Conservation (phyloP, 1,140 invertebrate species). For the Psix sp. region DNA sequence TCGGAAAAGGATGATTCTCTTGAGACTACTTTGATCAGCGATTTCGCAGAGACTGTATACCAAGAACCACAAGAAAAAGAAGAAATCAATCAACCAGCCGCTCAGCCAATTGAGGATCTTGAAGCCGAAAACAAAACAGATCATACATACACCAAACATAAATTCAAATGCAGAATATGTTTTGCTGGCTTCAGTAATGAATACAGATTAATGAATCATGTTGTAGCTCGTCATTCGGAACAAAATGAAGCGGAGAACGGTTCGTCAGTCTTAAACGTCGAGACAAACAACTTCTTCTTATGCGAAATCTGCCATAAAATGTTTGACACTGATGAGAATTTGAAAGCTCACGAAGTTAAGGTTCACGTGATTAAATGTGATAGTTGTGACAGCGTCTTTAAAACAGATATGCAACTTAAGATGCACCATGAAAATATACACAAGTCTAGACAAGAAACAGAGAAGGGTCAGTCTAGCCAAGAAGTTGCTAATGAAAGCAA, state of each 20-base stretch:
- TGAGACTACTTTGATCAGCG: no score
- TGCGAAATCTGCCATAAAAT: conserved; percentile 29
- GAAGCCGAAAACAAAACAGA: no score
- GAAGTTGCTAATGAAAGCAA: not conserved
- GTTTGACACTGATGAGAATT: conserved; percentile 22
- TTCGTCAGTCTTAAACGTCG: not conserved
- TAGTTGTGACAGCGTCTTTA: conserved; percentile 23
- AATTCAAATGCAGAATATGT: conserved; percentile 42
- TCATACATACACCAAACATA: conserved; percentile 1
- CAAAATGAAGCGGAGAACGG: not conserved
- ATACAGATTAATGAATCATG: conserved; percentile 29
- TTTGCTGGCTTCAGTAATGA: conserved; percentile 14
- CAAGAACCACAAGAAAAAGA: conserved; percentile 16
- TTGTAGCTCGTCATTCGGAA: conserved; percentile 14
- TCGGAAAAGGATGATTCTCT: conserved; percentile 10
- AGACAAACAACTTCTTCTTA: conserved; percentile 33
- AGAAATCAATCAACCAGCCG: conserved; percentile 9
- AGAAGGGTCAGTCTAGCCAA: not conserved
- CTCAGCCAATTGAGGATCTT: no score
- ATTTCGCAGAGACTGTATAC: not conserved
- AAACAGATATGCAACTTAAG: conserved; percentile 27
- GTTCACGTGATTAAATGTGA: no score
- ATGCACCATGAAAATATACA: conserved; percentile 40
- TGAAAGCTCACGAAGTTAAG: conserved; percentile 7
- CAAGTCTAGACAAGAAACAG: not conserved